These are phyloP conservation scores for Sturmia bella DNA, from an alignment of 2,888 invertebrate species.

Conservation along the genomic window DNA sequence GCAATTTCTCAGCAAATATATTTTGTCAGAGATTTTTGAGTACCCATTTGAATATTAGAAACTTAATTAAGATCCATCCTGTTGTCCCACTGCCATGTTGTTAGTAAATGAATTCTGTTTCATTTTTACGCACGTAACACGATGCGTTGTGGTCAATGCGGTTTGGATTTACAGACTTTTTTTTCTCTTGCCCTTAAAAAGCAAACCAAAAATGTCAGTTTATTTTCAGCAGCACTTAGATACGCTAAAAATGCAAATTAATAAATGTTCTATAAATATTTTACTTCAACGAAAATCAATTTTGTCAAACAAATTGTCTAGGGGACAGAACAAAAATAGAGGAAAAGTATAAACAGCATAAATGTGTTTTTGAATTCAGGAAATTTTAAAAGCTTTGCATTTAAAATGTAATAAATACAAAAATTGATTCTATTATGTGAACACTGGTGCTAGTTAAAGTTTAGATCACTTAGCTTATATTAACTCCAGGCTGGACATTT, in stretches of 20 bases:
- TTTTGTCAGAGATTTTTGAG: too few species aligned
- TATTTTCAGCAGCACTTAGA: constrained; percentile 17
- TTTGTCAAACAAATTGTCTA: constrained; percentile 35
- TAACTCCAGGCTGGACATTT: too few species aligned
- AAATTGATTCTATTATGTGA: too few species aligned
- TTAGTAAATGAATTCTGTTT: constrained; percentile 65
- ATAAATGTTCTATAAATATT: constrained; percentile 64
- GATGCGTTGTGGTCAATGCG: constrained; percentile 61
- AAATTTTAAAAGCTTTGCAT: too few species aligned
- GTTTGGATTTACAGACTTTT: constrained; percentile 43
- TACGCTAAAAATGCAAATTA: constrained; percentile 23
- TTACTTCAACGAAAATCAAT: constrained; percentile 63
- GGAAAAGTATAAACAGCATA: too few species aligned
- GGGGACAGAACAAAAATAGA: not conserved
- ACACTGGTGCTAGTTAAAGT: too few species aligned
- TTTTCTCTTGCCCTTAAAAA: not conserved
- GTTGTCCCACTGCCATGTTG: constrained; percentile 33
- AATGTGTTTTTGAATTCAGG: too few species aligned
- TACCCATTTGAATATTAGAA: too few species aligned
- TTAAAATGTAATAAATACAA: too few species aligned
- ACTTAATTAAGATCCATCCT: too few species aligned
- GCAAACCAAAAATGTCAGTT: constrained; percentile 18
- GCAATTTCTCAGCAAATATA: too few species aligned
- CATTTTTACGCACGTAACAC: constrained; percentile 58
- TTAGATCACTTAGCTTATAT: too few species aligned